Evolutionary conservation across 2,113 vertebrate genomes (phyloP), one percentile per base, ranked within the genome.

Genomic region (Platanista minor): DNA sequence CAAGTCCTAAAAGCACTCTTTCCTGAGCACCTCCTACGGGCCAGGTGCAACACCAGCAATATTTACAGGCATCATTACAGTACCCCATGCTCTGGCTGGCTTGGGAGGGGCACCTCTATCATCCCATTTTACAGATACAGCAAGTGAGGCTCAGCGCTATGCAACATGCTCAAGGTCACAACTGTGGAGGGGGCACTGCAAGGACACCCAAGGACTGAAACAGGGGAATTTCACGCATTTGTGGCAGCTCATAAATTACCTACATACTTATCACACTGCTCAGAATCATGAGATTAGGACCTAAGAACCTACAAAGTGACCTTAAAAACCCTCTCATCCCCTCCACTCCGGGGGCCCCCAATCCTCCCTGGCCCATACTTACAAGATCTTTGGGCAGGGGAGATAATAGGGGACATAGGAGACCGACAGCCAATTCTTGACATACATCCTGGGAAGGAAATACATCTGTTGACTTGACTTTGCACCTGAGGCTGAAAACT

Each of bases 381-480:
- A 98, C 98, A 98, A 98, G 92, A 98, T 91, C 85, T 98, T 90
- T 0, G 98, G 98, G 95, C 98, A 98, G 21, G 98, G 98, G 23
- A 99, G 98, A 23, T 98, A 98, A 80, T 96, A 98, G 1, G 98
- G 97, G n/a, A 98, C 49, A 29, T 96, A 98, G 41, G 39, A 97
- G 62, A 96, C 94, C 1, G 91, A 83, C 94, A 94, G 54, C 93
- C 95, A 57, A 9, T 75, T 93, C 72, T 97, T 6, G 3, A 21
- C 1, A 6, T 2, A 33, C 13, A 86, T 0, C 98, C 98, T 99
- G 92, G 17, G 43, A 64, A 96, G 10, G 49, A 97, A 27, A 74
- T 67, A 85, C n/a, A 94, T 29, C 29, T 61, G 41, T 17, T 84
- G 36, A 66, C 17, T 39, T 1, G 2, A 18, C 5, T 77, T 20